Conservation (phyloP, 2,888 invertebrate genomes). For the Drosophila fungiperda region DNA sequence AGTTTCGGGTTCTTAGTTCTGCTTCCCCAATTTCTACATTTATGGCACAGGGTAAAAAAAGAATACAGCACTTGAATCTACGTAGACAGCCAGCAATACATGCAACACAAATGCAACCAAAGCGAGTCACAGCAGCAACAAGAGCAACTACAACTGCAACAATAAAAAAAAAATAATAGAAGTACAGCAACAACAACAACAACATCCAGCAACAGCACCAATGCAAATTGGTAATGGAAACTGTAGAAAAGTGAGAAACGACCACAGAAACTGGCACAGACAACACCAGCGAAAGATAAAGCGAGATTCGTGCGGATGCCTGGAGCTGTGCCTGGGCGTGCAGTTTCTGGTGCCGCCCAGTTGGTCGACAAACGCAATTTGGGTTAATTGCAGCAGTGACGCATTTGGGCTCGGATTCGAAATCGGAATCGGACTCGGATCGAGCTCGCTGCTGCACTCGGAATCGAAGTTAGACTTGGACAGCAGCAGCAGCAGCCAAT, state of each 20-base stretch:
- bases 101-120: conserved; percentile 31
- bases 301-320: conserved; percentile 66
- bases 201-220: conserved; percentile 14
- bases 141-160: not conserved
- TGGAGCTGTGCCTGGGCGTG: conserved; percentile 48
- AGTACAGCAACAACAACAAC: not conserved
- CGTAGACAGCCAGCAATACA: conserved; percentile 7
- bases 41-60: conserved; percentile 1
- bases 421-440: not conserved
- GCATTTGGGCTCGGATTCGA: conserved; percentile 31
- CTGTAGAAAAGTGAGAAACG: conserved; percentile 33
- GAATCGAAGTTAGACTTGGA: not conserved
- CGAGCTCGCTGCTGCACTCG: not conserved
- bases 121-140: conserved; percentile 16
- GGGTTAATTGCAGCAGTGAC: conserved; percentile 72
- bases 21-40: not conserved
- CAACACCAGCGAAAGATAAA: conserved; percentile 42
- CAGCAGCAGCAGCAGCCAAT: conserved; percentile 48
- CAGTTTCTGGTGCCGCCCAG: conserved; percentile 51
- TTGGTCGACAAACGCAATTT: conserved; percentile 60
- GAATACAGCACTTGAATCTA: conserved; percentile 19
- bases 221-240: conserved; percentile 63
- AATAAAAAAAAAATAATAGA: not conserved
- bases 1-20: not conserved
- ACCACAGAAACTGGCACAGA: conserved; percentile 62